These are phyloP conservation scores for Melinaea marsaeus DNA, from an alignment of 2,888 invertebrate species.

Conservation along the genomic window DNA sequence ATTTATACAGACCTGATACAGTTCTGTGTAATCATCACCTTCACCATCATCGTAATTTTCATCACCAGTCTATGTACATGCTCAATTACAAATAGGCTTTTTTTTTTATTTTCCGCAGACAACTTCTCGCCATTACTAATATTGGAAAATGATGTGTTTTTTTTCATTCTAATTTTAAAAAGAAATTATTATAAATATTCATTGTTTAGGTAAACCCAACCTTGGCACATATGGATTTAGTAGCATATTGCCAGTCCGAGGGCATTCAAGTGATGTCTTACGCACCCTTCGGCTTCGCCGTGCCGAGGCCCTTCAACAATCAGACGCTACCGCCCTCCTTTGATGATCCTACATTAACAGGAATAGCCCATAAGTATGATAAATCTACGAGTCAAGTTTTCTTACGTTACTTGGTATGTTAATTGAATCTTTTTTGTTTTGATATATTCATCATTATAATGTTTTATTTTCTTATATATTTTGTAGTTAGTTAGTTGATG, in stretches of 20 bases:
- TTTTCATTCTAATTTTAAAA: too few species aligned
- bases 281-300: slow-evolving; percentile 11
- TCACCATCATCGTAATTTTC: too few species aligned
- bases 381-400: slow-evolving; percentile 11
- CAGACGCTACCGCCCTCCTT: not conserved
- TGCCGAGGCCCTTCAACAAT: slow-evolving; percentile 5
- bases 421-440: slow-evolving; percentile 16
- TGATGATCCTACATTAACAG: slow-evolving; percentile 19
- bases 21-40: too few species aligned
- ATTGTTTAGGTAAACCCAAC: slow-evolving; percentile 17
- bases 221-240: slow-evolving; percentile 4
- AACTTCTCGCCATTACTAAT: too few species aligned
- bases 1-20: not conserved
- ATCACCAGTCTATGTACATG: too few species aligned
- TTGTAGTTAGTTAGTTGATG: too few species aligned
- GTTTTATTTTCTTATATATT: too few species aligned
- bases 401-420: slow-evolving; percentile 80
- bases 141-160: too few species aligned
- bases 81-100: too few species aligned
- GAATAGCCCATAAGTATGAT: slow-evolving; percentile 10
- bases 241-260: slow-evolving; percentile 17
- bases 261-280: slow-evolving; percentile 14
- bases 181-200: not conserved
- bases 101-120: too few species aligned
- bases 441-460: not conserved